Base-by-base conservation (phyloP, 2,113 vertebrate genomes). In the Oncorhynchus kisutch region DNA sequence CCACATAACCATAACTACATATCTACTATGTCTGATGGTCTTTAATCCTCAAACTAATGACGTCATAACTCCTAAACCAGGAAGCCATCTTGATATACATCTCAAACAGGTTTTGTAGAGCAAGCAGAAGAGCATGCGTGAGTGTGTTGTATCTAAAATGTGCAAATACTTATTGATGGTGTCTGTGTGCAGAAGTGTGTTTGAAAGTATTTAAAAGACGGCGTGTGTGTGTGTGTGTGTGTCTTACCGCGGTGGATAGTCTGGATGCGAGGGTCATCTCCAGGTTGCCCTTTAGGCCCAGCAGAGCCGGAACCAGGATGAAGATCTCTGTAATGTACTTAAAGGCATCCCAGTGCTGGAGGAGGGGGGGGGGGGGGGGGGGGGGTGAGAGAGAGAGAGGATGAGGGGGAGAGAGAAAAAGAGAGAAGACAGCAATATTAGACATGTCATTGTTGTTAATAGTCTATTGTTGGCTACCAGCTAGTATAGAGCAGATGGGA, bases 181-280 rank as follows among this genome's bases (percentile, higher is more conserved):
- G 64, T 75, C 31, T 70, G 62, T 34, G 48, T 59, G 48, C 39
- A 45, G 8, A 45, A 45, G 39, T 45, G 8, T 45, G 39, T 45
- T 45, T 45, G 39, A 45, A 9, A 45, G 39, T 45, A 45, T 45
- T 45, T 45, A 45, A 45, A 45, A 45, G 48, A 22, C 12, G 18
- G 9, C 39, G 20, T 71, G 72, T 7, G 31, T 27, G 29, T n/a
- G n/a, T n/a, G 20, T 71, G 72, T 7, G 31, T 80, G 16, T 48
- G 5, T 78, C 89, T 90, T 87, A 99, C 98, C 75, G 97, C 97
- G 29, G 97, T 99, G 59, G 97, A 99, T 4, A 99, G 92, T 71
- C 98, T 93, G 3, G 98, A 99, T n/a, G 98, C 98, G 85, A 99
- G 89, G 0, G 98, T 99, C 98, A 99, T 99, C 94, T 99, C 98